Base-by-base conservation (phyloP, 2,113 vertebrate genomes). In the Microtus ochrogaster region DNA sequence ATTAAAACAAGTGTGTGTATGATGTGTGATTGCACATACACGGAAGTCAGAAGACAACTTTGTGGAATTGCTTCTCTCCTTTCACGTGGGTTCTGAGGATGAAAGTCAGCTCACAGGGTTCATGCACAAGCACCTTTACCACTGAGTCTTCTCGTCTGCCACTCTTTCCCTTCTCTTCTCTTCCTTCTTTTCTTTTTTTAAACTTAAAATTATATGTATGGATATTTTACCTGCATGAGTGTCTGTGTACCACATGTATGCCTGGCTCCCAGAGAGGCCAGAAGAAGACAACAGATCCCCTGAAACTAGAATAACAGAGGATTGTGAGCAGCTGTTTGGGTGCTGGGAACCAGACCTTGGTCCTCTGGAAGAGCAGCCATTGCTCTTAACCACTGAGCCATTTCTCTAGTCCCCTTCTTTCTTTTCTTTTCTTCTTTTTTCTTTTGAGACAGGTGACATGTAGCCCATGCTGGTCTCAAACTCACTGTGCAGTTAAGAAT, bases 161-260 rank as follows among this genome's bases (percentile, higher is more conserved):
- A 47, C 1, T 8, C 0, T 66, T 14, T 47, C 19, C 28, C 9
- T 39, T 9, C 7, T 4, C 17, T 77, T 33, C 2, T 16, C 19
- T 77, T 36, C 2, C 8, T 33, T 78, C 28, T 47, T 47, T 52
- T 12, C 1, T 39, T 19, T 44, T n/a, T 72, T 39, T 58, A n/a
- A 58, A 58, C n/a, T 55, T 5, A 47, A 33, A 55, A 58, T 3
- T 55, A 61, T 39, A 55, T 39, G 55, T 39, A 26, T 58, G 78
- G 52, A n/a, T 81, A n/a, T 81, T 79, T 81, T 81, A 49, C 49
- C 33, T 79, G 78, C 33, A 55, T 82, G 79, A 55, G 76, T 81
- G 52, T 82, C n/a, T 82, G 55, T 24, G 13, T n/a, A 26, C 55
- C 79, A 58, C 33, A 82, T n/a, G 36, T 58, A 21, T 26, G 52